Conservation (phyloP, 2,797 vertebrate species). For the Falco columbarius region DNA sequence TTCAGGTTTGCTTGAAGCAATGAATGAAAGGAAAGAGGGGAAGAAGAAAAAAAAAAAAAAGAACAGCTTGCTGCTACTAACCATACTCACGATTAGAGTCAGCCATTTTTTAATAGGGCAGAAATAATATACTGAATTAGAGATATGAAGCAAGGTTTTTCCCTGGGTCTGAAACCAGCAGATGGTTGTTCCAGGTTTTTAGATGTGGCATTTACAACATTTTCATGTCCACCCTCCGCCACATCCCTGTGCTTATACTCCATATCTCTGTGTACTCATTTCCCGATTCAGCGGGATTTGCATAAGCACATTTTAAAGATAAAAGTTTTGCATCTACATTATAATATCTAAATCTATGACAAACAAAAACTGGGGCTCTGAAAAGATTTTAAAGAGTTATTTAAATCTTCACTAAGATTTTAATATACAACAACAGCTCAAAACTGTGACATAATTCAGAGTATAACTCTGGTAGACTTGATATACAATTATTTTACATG, state of each 20-base stretch:
- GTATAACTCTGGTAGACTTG: not conserved
- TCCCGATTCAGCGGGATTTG: not conserved
- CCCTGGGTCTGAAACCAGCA: not conserved
- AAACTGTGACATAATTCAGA: not conserved
- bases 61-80: not conserved
- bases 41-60: not conserved
- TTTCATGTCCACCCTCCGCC: not conserved
- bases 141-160: not conserved
- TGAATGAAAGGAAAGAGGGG: not conserved
- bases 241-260: not conserved
- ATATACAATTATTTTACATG: not conserved
- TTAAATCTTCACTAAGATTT: not conserved
- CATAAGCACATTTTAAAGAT: not conserved
- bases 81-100: not conserved
- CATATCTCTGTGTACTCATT: not conserved
- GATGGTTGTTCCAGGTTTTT: not conserved
- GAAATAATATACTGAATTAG: not conserved
- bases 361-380: not conserved
- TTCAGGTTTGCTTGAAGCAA: not conserved
- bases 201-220: not conserved
- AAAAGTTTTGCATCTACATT: not conserved
- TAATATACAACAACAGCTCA: not conserved
- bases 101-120: not conserved
- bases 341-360: not conserved
- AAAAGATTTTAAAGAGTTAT: not conserved